Conservation (phyloP, 2,888 invertebrate species). For the Antheraea assamensis region DNA sequence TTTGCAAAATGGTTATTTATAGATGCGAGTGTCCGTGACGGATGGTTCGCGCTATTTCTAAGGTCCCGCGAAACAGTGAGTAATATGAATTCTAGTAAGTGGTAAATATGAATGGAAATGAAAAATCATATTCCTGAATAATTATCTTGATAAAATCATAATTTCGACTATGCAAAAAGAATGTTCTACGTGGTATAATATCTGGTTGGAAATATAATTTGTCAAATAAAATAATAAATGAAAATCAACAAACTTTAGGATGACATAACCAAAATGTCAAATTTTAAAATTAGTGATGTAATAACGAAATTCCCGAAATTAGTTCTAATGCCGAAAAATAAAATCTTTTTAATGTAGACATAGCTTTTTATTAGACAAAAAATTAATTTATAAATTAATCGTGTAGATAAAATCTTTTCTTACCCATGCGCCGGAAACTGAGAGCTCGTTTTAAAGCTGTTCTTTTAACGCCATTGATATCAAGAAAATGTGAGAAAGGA, state of each 20-base stretch:
- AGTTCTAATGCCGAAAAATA: background rate
- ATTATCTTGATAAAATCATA: background rate
- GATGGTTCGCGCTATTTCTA: constrained; percentile 68
- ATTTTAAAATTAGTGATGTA: constrained; percentile 10
- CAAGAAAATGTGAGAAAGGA: constrained; percentile 81
- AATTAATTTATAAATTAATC: constrained; percentile 43
- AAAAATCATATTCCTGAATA: constrained; percentile 21
- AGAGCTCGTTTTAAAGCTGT: constrained; percentile 68
- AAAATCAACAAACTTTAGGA: background rate
- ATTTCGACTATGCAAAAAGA: constrained; percentile 6
- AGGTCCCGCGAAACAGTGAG: constrained; percentile 55
- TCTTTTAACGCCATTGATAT: constrained; percentile 74
- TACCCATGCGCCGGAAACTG: constrained; percentile 64
- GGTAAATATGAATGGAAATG: constrained; percentile 31
- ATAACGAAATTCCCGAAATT: background rate
- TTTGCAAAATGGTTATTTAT: constrained; percentile 78
- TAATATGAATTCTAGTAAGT: constrained; percentile 34
- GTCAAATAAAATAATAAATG: background rate
- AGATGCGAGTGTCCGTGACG: constrained; percentile 70
- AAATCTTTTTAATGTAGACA: no score
- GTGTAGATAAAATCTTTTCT: constrained; percentile 55
- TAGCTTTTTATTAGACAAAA: background rate
- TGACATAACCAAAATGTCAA: background rate
- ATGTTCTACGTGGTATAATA: background rate
- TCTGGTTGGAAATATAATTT: constrained; percentile 5